phyloP scores from a whole-genome alignment of 2,797 vertebrate genomes.

The Microctenopoma stevenorrisi region DNA sequence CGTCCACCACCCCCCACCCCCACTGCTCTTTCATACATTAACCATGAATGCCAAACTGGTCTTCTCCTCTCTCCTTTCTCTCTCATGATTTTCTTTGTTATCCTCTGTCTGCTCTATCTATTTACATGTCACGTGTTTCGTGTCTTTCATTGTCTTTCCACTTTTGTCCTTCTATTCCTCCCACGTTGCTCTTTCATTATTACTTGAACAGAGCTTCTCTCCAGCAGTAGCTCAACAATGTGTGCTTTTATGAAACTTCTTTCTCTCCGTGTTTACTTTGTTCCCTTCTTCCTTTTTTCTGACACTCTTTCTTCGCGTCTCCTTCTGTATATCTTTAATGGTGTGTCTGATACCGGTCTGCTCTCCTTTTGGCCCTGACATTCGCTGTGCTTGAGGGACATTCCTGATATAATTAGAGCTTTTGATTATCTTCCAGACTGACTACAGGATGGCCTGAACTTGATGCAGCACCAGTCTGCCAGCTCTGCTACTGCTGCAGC shows the following conservation, averaged over 20 bases:
- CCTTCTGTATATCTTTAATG: conserved; percentile 24
- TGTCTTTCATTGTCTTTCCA: conserved; percentile 31
- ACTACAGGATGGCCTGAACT: conserved; percentile 55
- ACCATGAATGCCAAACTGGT: conserved; percentile 45
- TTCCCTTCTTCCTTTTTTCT: conserved; percentile 12
- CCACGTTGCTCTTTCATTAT: conserved; percentile 30
- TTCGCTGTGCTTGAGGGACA: conserved; percentile 53
- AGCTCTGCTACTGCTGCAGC: conserved; percentile 47
- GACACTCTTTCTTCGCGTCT: background rate
- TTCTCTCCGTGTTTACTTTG: conserved; percentile 29
- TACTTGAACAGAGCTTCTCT: conserved; percentile 1
- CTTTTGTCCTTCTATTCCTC: conserved; percentile 34
- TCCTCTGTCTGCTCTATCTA: conserved; percentile 47
- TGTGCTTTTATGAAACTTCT: conserved; percentile 1
- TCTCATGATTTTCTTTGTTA: conserved; percentile 27
- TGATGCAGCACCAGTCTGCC: conserved; percentile 43
- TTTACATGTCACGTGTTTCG: conserved; percentile 33
- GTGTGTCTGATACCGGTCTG: conserved; percentile 30
- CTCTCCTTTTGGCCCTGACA: conserved; percentile 26
- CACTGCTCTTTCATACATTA: conserved; percentile 40
- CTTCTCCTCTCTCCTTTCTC: conserved; percentile 29
- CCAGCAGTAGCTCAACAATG: conserved; percentile 5
- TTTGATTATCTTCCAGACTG: conserved; percentile 74
- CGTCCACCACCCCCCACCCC: conserved; percentile 42
- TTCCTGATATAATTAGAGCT: conserved; percentile 68